phyloP scores from a whole-genome alignment of 2,888 invertebrate species.

The Apamea sordens region DNA sequence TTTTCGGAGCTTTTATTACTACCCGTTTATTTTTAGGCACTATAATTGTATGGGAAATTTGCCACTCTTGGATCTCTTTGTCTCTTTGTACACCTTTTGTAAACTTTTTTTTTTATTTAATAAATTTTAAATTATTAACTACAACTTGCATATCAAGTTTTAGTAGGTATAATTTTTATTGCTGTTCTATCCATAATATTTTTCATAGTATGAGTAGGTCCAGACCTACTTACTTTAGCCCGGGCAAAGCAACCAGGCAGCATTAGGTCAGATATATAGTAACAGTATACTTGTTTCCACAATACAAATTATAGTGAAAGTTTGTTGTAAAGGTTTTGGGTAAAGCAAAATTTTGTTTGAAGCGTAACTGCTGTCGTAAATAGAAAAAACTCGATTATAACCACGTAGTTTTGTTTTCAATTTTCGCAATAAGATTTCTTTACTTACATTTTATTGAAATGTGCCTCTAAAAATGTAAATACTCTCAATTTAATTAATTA shows the following conservation, averaged over 20 bases:
- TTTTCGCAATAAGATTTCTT: not conserved
- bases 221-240: not conserved
- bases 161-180: not conserved
- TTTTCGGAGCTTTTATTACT: no score
- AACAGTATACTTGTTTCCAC: not conserved
- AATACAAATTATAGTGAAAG: not conserved
- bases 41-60: no score
- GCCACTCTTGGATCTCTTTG: no score
- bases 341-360: not conserved
- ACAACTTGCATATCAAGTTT: no score
- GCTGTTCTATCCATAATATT: not conserved
- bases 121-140: no score
- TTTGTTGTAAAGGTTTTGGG: not conserved
- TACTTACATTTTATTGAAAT: not conserved
- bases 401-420: not conserved
- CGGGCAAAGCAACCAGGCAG: not conserved
- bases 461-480: not conserved
- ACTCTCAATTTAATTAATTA: not conserved
- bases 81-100: no score
- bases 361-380: not conserved
- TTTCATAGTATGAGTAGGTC: not conserved
- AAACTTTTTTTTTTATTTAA: no score
- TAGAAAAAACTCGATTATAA: slow-evolving; percentile 4
- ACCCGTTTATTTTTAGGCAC: no score
- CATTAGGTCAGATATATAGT: not conserved